Evolutionary conservation across 2,797 vertebrate species (phyloP), one percentile per base, ranked within the genome.

Genomic region (Parambassis ranga): DNA sequence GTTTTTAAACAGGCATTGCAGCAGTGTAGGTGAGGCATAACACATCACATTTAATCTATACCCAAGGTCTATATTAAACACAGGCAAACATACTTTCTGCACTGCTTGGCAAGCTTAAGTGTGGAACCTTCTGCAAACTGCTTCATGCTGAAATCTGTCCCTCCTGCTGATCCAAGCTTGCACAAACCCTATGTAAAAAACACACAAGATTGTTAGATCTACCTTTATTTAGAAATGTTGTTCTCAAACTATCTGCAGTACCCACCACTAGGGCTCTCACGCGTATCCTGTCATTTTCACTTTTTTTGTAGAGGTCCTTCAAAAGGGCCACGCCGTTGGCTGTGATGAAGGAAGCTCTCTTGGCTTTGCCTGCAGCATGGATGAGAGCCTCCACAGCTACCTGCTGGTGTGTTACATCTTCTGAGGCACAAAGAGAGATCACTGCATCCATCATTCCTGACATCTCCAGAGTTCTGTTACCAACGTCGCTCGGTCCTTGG

Each of bases 81-180:
- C 55, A 63, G 35, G 4, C 20, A 55, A 11, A 65, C 96, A 79
- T 92, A 99, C 98, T 98, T 99, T 70, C 96, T 94, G 87, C 98
- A 99, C 83, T 99, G 98, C 82, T 97, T 98, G 82, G 98, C 95
- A 28, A 99, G 83, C 60, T 96, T 99, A 50, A 96, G 92, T 0
- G 97, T 99, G 38, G 98, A 99, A 66, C 97, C 98, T 78, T 99
- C 97, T 0, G 97, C 98, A 91, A 99, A 99, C 89, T 99, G 98
- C 89, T 98, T 99, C 97, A 99, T 97, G 93, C 97, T 99, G 77
- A 98, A 98, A 84, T 99, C 98, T 0, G 96, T 99, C 44, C 98
- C 98, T 16, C 98, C 98, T 0, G 98, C 98, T 0, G 97, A 99
- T 27, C 98, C 97, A 33, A 99, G 93, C 81, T 99, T 99, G 82